These are phyloP conservation scores for Eupithecia exiguata DNA, from an alignment of 2,888 invertebrate genomes.

Conservation along the genomic window DNA sequence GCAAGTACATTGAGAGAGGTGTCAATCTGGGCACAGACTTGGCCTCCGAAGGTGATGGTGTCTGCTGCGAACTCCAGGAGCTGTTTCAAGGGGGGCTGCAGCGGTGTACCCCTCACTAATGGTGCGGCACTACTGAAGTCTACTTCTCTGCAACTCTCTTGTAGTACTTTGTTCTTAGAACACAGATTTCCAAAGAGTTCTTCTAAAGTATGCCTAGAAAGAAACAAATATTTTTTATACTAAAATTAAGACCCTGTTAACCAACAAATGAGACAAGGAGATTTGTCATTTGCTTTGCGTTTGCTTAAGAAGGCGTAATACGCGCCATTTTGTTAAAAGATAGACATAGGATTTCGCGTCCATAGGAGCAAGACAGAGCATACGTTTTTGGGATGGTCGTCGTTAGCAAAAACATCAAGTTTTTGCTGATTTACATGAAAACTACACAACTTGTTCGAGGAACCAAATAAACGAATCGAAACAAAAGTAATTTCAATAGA, in stretches of 20 bases:
- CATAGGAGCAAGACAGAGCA: no score
- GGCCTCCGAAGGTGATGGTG: constrained; percentile 68
- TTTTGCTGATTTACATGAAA: no score
- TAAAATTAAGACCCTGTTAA: not conserved
- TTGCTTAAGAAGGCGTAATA: not conserved
- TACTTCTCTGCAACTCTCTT: constrained; percentile 61
- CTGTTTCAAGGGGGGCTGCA: constrained; percentile 69
- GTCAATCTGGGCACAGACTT: constrained; percentile 69
- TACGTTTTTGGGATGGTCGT: no score
- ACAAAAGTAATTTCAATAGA: no score
- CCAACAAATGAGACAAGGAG: not conserved
- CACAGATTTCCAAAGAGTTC: constrained; percentile 69
- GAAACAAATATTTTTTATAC: constrained; percentile 36
- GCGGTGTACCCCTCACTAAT: constrained; percentile 65
- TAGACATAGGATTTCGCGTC: no score
- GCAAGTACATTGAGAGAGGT: constrained; percentile 63
- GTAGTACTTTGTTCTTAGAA: constrained; percentile 61
- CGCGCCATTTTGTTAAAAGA: no score
- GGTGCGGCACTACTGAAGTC: constrained; percentile 55
- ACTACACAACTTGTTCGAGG: no score
- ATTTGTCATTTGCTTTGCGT: not conserved
- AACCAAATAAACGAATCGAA: no score
- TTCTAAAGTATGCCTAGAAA: constrained; percentile 62
- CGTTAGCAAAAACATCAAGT: no score
- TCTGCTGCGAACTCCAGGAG: constrained; percentile 68